These are phyloP conservation scores for Tenodera sinensis DNA, from an alignment of 2,888 invertebrate species.

Conservation along the genomic window DNA sequence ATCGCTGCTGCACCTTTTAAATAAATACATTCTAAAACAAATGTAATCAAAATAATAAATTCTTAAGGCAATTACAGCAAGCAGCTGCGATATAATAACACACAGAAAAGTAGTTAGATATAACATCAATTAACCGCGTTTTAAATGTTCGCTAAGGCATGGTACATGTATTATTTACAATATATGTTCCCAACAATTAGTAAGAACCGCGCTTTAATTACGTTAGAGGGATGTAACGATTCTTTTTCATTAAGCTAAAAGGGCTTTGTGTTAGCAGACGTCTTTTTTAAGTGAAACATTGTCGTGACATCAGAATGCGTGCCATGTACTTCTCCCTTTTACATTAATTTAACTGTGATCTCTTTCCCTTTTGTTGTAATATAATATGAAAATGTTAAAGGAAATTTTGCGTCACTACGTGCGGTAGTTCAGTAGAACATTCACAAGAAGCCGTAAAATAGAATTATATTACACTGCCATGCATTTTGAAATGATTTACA, in stretches of 20 bases:
- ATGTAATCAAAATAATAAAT: neutral
- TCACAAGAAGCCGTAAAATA: too few species aligned
- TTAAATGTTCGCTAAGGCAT: neutral
- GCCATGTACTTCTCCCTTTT: neutral
- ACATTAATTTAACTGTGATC: neutral
- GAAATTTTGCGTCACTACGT: too few species aligned
- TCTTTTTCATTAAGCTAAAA: neutral
- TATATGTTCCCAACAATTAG: neutral
- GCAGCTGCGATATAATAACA: neutral
- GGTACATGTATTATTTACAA: neutral
- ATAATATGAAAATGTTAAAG: neutral
- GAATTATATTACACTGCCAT: too few species aligned
- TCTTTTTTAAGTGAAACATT: neutral
- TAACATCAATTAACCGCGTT: neutral
- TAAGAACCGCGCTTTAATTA: neutral
- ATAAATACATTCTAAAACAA: neutral
- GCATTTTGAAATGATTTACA: too few species aligned
- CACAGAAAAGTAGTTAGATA: neutral
- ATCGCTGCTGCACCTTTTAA: neutral
- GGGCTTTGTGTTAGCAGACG: neutral
- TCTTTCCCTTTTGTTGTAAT: neutral
- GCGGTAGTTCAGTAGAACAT: too few species aligned
- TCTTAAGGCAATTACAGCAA: neutral
- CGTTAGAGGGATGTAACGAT: neutral
- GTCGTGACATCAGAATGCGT: neutral